These are phyloP conservation scores for Sylvilagus floridanus DNA, from an alignment of 2,797 vertebrate genomes.

Conservation along the genomic window DNA sequence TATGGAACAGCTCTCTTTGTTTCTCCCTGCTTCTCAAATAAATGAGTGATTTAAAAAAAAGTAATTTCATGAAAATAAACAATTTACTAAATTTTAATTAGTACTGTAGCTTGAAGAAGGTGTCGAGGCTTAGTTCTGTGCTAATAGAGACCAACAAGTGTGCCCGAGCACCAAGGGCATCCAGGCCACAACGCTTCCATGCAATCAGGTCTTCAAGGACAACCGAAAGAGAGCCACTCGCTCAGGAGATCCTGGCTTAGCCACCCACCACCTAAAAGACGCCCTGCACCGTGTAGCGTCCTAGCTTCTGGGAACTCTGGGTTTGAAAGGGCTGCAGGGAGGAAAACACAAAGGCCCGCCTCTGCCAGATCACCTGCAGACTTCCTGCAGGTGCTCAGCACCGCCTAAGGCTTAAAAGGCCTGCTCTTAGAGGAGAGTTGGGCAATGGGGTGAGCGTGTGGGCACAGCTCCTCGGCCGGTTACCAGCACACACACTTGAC, in stretches of 20 bases:
- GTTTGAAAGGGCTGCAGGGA: neutral
- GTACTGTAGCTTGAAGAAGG: neutral
- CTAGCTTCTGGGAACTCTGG: neutral
- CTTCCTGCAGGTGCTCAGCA: neutral
- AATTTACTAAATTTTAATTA: neutral
- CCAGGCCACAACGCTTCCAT: neutral
- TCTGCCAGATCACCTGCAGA: neutral
- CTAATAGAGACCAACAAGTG: neutral
- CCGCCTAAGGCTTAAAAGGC: slow-evolving; percentile 69
- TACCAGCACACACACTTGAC: neutral
- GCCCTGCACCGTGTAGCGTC: neutral
- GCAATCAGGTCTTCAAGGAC: neutral
- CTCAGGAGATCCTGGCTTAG: neutral
- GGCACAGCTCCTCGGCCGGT: slow-evolving; percentile 26
- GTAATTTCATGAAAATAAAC: slow-evolving; percentile 28
- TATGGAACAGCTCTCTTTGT: no score
- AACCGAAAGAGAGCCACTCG: neutral
- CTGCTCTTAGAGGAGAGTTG: slow-evolving; percentile 63
- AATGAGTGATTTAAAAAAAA: neutral
- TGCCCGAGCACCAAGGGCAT: no score
- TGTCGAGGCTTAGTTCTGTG: neutral
- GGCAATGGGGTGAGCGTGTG: neutral
- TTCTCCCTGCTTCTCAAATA: no score
- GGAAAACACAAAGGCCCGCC: neutral
- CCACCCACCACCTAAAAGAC: neutral